Percentiles rank a stretch among this genome's conserved stretches.
Evolutionary conservation across 1,140 invertebrate species (phyloP).

Genomic region (Helicoverpa zea): DNA sequence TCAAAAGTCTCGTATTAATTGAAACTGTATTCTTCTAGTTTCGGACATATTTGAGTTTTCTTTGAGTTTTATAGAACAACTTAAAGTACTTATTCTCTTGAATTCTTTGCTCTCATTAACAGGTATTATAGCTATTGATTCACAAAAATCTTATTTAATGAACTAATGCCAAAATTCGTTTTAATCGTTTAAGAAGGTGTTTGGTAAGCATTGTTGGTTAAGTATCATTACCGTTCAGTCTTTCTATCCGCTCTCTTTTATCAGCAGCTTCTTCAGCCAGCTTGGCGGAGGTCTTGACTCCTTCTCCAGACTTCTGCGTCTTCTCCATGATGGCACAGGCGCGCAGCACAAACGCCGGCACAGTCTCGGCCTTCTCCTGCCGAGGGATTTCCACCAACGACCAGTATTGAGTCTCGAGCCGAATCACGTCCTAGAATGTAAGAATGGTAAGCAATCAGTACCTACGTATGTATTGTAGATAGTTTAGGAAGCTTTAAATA

Average conservation of each 20-base stretch:
- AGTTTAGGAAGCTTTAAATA: no score
- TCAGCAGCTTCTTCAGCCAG: slow-evolving; percentile 94
- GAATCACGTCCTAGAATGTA: slow-evolving; percentile 94
- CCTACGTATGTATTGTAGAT: no score
- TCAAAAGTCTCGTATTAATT: background rate
- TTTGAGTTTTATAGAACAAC: background rate
- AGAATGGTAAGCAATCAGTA: no score
- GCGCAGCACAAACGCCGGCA: slow-evolving; percentile 95
- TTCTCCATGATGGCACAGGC: slow-evolving; percentile 97
- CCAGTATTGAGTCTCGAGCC: slow-evolving; percentile 97
- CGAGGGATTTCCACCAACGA: slow-evolving; percentile 96
- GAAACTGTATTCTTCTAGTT: background rate
- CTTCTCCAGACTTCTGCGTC: slow-evolving; percentile 94
- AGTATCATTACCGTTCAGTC: slow-evolving; percentile 91
- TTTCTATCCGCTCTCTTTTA: slow-evolving; percentile 93
- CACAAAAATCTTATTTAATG: background rate
- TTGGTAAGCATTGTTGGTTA: no score
- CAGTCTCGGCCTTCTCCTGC: slow-evolving; percentile 96
- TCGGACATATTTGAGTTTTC: background rate
- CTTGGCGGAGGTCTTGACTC: slow-evolving; percentile 94
- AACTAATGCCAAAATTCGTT: background rate
- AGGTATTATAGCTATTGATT: no score
- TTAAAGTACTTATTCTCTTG: no score
- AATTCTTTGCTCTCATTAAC: no score
- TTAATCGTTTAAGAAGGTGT: no score